A percentile compares a stretch with the other conserved stretches of the same genome.
Conservation (phyloP, 2,888 invertebrate genomes). For the Chaetogeoica ovagalla region DNA sequence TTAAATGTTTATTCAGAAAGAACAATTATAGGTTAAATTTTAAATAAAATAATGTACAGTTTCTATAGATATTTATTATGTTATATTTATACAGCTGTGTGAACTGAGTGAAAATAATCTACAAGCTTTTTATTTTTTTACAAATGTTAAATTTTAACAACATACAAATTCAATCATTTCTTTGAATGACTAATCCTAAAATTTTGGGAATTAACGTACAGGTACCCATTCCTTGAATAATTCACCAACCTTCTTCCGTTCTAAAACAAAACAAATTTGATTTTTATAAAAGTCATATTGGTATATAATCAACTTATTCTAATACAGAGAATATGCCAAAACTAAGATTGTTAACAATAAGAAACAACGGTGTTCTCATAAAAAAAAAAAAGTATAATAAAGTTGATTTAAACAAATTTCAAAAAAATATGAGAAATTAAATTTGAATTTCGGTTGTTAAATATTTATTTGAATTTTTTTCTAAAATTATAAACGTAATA, state of each 20-base stretch:
- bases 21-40: neutral
- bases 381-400: neutral
- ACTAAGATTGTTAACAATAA: too few species aligned
- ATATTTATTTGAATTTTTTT: too few species aligned
- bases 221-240: constrained; percentile 52
- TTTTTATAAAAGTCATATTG: too few species aligned
- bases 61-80: constrained; percentile 23
- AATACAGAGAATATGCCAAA: too few species aligned
- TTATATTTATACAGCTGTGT: constrained; percentile 28
- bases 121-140: constrained; percentile 13
- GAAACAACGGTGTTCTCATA: neutral
- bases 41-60: neutral
- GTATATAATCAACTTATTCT: too few species aligned
- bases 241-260: constrained; percentile 50
- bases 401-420: neutral
- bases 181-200: constrained; percentile 8
- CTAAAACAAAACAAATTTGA: constrained; percentile 32
- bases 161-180: constrained; percentile 1
- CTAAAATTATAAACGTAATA: too few species aligned
- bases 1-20: neutral
- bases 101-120: constrained; percentile 24
- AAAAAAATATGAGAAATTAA: neutral
- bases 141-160: constrained; percentile 4
- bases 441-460: too few species aligned
- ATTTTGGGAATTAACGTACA: constrained; percentile 30